These are phyloP conservation scores for Temnothorax rugatulus DNA, from an alignment of 2,888 invertebrate genomes.

Conservation along the genomic window DNA sequence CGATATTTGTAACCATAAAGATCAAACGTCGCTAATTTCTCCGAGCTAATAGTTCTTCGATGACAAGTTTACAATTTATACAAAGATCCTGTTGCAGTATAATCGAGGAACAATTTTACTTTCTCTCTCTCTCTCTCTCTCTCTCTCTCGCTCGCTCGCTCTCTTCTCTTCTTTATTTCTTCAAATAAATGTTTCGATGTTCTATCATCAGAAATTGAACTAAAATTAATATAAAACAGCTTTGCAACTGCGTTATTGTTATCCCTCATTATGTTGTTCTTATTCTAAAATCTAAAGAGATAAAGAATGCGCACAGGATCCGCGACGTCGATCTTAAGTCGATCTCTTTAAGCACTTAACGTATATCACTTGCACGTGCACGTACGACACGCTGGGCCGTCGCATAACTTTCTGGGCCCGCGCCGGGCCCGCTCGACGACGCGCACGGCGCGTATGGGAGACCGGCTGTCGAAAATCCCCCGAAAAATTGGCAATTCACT, in stretches of 20 bases:
- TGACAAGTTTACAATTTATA: not conserved
- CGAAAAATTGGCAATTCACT: slow-evolving; percentile 52
- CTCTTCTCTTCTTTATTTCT: not conserved
- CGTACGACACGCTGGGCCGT: slow-evolving; percentile 45
- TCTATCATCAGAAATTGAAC: not conserved
- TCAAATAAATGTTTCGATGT: not conserved
- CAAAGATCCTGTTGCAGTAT: not conserved
- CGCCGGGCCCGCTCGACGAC: slow-evolving; percentile 25
- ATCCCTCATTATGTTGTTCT: not conserved
- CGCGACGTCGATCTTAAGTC: slow-evolving; percentile 9
- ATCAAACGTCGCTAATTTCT: slow-evolving; percentile 2
- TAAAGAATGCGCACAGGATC: slow-evolving; percentile 7
- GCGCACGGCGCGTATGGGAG: slow-evolving; percentile 5
- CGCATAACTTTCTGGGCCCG: slow-evolving; percentile 18
- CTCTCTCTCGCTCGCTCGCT: not conserved
- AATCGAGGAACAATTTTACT: not conserved
- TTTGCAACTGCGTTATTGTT: not conserved
- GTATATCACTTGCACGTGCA: slow-evolving; percentile 9
- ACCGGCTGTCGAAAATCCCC: slow-evolving; percentile 24
- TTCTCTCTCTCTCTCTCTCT: not conserved
- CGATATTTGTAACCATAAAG: not conserved
- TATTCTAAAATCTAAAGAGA: not conserved
- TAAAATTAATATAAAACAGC: slow-evolving; percentile 7
- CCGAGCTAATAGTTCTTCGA: not conserved
- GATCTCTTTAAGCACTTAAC: slow-evolving; percentile 10